These are phyloP conservation scores for Luidia sarsii DNA, from an alignment of 53 echinoderm and acorn worm species.

Conservation along the genomic window DNA sequence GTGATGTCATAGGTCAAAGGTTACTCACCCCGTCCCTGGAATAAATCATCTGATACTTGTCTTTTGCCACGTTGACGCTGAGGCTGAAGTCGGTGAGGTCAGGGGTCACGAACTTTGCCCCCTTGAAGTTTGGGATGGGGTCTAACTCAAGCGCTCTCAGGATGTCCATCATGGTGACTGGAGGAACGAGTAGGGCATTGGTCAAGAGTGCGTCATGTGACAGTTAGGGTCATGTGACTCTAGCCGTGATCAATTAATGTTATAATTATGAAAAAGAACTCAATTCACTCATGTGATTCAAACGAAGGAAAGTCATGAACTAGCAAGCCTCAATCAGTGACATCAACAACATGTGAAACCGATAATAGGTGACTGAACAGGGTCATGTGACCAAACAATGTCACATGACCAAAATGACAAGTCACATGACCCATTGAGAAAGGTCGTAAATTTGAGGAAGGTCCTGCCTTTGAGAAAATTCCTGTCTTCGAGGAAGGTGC, in stretches of 20 bases:
- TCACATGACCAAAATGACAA: too few species aligned
- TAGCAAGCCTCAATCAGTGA: too few species aligned
- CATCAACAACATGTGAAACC: too few species aligned
- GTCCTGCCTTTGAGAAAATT: too few species aligned
- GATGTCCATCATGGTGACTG: slow-evolving; percentile 65
- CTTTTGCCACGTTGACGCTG: slow-evolving; percentile 51
- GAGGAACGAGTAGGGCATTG: background rate
- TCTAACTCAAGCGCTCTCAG: slow-evolving; percentile 43
- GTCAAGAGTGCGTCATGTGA: background rate
- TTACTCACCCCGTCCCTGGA: slow-evolving; percentile 76
- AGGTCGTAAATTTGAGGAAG: too few species aligned
- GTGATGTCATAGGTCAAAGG: too few species aligned
- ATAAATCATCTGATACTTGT: slow-evolving; percentile 72
- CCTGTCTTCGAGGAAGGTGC: too few species aligned
- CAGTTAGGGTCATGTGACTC: background rate
- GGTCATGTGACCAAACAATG: too few species aligned
- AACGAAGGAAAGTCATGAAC: too few species aligned
- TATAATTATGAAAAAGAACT: background rate
- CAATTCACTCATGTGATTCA: background rate
- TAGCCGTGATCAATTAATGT: background rate
- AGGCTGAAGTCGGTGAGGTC: slow-evolving; percentile 73
- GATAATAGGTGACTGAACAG: too few species aligned
- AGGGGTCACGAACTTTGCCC: slow-evolving; percentile 66
- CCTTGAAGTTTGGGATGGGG: slow-evolving; percentile 78
- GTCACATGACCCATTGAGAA: too few species aligned